Conservation (phyloP, 2,888 invertebrate species). For the Nowickia ferox region DNA sequence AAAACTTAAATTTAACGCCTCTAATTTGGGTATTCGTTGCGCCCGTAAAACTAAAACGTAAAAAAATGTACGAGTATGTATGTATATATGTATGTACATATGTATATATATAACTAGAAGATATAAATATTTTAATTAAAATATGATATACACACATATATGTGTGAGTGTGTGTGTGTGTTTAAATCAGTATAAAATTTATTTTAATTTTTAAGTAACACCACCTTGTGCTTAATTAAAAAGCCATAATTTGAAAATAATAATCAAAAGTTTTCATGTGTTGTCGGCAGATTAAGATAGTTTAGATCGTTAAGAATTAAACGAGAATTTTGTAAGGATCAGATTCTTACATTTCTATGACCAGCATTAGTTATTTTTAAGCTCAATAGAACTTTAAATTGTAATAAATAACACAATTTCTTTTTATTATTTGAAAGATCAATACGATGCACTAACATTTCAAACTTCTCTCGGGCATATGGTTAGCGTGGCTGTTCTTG, state of each 20-base stretch:
- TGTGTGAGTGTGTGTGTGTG: background rate
- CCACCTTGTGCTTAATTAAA: constrained; percentile 12
- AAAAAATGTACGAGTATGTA: no score
- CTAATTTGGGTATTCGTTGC: constrained; percentile 64
- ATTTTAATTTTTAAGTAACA: background rate
- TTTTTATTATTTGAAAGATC: no score
- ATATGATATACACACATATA: background rate
- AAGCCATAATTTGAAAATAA: constrained; percentile 11
- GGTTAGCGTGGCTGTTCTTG: no score
- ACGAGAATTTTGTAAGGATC: no score
- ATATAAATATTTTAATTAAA: constrained; percentile 21
- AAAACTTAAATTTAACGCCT: constrained; percentile 61
- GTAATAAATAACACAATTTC: no score
- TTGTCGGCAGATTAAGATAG: background rate
- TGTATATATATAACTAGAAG: background rate
- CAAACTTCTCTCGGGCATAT: no score
- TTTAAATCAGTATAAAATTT: background rate
- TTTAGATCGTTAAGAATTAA: background rate
- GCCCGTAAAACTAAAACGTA: constrained; percentile 44
- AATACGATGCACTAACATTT: no score
- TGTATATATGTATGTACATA: no score
- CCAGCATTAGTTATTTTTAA: no score
- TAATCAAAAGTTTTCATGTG: background rate
- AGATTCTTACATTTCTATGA: no score
- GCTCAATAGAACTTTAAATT: no score